Evolutionary conservation across 2,113 vertebrate genomes (phyloP).

Genomic region (Bufo bufo): DNA sequence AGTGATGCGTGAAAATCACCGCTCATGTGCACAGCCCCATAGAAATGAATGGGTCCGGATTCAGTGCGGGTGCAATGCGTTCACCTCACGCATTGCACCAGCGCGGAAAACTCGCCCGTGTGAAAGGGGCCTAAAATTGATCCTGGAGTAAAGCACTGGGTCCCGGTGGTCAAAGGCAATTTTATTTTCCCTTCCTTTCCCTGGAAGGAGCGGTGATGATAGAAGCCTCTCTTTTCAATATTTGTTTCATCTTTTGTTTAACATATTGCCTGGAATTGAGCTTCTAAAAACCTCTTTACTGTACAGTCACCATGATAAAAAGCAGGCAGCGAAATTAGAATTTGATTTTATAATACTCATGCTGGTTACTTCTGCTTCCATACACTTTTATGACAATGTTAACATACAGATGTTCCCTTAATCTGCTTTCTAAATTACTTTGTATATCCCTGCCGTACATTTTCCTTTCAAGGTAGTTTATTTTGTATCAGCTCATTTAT

Average conservation of each 20-base stretch:
- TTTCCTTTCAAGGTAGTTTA: slow-evolving; percentile 72
- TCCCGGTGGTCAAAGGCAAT: neutral
- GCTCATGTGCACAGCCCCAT: too few species aligned
- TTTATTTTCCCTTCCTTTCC: neutral
- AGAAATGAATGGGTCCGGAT: too few species aligned
- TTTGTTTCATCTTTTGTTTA: slow-evolving; percentile 52
- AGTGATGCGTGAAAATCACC: too few species aligned
- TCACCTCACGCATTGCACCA: too few species aligned
- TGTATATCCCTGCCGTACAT: slow-evolving; percentile 73
- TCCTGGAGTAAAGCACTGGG: neutral
- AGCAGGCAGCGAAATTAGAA: slow-evolving; percentile 62
- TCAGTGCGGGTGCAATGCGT: too few species aligned
- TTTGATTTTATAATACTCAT: slow-evolving; percentile 76
- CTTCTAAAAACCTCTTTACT: slow-evolving; percentile 44
- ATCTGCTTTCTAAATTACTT: slow-evolving; percentile 78
- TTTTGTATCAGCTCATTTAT: slow-evolving; percentile 78
- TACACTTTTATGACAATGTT: slow-evolving; percentile 71
- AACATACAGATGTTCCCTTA: slow-evolving; percentile 80
- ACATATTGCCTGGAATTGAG: slow-evolving; percentile 33
- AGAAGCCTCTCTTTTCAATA: slow-evolving; percentile 29
- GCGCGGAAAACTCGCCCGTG: too few species aligned
- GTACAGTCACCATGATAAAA: slow-evolving; percentile 38
- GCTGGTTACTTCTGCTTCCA: slow-evolving; percentile 67
- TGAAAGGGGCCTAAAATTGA: neutral
- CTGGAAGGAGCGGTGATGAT: slow-evolving; percentile 16